phyloP scores from a whole-genome alignment of 2,888 invertebrate genomes.

The Machimus atricapillus region DNA sequence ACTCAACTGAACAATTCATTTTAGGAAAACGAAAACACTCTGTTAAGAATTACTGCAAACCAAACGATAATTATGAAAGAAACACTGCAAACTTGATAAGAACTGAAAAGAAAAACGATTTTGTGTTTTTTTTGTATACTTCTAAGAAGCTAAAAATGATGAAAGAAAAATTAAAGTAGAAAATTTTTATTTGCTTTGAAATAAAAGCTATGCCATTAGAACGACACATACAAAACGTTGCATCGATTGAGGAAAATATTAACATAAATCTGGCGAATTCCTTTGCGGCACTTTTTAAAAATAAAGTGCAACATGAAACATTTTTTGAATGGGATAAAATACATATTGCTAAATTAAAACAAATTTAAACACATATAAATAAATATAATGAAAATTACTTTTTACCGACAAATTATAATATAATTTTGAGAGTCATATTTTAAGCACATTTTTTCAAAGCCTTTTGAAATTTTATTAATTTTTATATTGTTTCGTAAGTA shows the following conservation, averaged over 20 bases:
- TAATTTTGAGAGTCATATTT: not conserved
- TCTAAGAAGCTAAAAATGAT: not conserved
- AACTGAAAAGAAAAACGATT: not conserved
- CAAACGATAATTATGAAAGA: not conserved
- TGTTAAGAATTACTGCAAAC: constrained; percentile 18
- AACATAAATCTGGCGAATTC: not conserved
- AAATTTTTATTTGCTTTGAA: not conserved
- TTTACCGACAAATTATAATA: not conserved
- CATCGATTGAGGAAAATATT: not conserved
- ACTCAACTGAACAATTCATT: not conserved
- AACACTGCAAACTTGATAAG: not conserved
- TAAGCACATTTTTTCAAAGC: not conserved
- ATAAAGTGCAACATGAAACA: not conserved
- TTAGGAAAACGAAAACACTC: not conserved
- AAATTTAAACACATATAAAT: not conserved
- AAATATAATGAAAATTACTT: not conserved
- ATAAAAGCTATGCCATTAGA: not conserved
- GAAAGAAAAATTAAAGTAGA: not conserved
- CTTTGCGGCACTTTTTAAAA: not conserved
- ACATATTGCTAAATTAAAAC: not conserved
- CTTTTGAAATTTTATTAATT: not conserved
- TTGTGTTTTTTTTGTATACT: not conserved
- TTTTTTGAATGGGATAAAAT: not conserved
- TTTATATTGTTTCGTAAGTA: not conserved
- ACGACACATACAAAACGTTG: not conserved